phyloP scores from a whole-genome alignment of 2,113 vertebrate genomes.

The Calidris pygmaea region DNA sequence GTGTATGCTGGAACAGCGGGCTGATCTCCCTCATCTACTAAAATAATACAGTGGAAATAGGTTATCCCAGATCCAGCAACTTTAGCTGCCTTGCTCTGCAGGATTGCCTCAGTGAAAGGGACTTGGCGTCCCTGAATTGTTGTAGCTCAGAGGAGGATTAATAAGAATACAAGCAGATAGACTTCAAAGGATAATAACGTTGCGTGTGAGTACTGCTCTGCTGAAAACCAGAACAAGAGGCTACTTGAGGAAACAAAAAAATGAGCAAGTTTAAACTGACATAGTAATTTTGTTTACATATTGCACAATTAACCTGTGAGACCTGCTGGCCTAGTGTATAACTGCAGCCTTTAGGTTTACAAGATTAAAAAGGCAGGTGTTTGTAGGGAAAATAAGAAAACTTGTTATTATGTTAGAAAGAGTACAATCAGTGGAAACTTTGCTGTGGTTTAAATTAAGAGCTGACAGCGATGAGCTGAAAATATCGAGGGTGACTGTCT shows the following conservation, averaged over 20 bases:
- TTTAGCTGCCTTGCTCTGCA: not conserved
- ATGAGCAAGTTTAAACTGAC: conserved; percentile 9
- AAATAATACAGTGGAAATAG: not conserved
- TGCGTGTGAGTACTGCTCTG: not conserved
- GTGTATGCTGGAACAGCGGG: not conserved
- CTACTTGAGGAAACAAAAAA: conserved; percentile 8
- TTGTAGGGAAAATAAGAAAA: not conserved
- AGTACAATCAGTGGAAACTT: not conserved
- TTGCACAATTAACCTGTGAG: conserved; percentile 48
- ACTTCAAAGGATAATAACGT: conserved; percentile 33
- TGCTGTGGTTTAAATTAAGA: not conserved
- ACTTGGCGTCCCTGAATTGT: fast-evolving
- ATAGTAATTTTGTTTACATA: conserved; percentile 22
- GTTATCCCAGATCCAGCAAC: not conserved
- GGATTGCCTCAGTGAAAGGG: not conserved
- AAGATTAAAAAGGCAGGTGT: not conserved
- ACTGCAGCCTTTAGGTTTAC: not conserved
- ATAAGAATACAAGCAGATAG: not conserved
- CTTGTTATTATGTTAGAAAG: not conserved
- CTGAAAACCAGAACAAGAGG: not conserved
- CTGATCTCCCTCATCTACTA: not conserved
- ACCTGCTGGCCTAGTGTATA: conserved; percentile 33
- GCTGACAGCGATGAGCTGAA: not conserved
- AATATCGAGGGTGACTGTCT: not conserved
- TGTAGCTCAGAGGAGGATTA: conserved; percentile 27